Evolutionary conservation across 2,113 vertebrate genomes (phyloP).

Genomic region (Tonatia bakeri): DNA sequence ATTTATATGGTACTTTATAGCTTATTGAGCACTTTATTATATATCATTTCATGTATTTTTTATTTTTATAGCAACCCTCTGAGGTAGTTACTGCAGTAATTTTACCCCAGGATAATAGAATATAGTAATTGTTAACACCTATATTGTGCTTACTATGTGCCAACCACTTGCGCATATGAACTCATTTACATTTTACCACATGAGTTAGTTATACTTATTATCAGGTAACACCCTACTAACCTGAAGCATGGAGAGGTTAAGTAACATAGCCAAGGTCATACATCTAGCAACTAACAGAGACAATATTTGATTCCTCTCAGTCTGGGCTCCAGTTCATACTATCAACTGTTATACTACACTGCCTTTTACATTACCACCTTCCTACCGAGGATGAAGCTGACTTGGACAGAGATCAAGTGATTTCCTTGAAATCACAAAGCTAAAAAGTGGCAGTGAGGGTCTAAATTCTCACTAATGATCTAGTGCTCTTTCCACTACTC

Average conservation of each 20-base stretch:
- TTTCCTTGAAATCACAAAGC: slow-evolving; percentile 3
- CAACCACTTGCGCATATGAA: not conserved
- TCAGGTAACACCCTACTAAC: not conserved
- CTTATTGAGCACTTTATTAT: not conserved
- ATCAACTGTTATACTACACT: not conserved
- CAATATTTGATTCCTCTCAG: not conserved
- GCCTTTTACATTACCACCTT: not conserved
- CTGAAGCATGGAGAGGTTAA: not conserved
- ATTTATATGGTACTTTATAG: not conserved
- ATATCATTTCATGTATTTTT: not conserved
- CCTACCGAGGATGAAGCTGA: not conserved
- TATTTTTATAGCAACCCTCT: not conserved
- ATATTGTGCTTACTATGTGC: not conserved
- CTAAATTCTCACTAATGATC: not conserved
- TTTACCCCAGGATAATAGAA: not conserved
- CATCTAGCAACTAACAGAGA: not conserved
- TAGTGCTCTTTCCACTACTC: not conserved
- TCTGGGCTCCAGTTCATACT: not conserved
- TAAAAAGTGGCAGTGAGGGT: not conserved
- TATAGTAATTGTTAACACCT: not conserved
- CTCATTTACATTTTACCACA: not conserved
- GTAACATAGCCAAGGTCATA: not conserved
- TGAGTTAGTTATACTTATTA: not conserved
- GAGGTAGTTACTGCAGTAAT: not conserved
- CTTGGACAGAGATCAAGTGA: not conserved